A percentile compares a stretch with the other conserved stretches of the same genome.
Conservation (phyloP, 2,113 vertebrate genomes). For the Leucoraja erinaceus region DNA sequence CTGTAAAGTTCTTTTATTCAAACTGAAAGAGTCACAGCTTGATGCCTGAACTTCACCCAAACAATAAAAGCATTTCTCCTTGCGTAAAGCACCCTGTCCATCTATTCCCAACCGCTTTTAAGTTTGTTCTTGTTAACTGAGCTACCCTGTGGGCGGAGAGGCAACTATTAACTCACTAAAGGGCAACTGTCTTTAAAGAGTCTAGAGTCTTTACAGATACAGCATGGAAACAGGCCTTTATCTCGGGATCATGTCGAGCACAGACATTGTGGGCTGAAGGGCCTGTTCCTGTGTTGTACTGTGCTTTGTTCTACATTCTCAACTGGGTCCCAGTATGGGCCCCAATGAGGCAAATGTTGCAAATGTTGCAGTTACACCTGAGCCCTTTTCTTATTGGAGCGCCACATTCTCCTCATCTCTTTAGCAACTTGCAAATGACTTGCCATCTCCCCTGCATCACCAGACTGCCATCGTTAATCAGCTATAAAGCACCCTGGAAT, state of each 20-base stretch:
- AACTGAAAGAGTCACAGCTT: background rate
- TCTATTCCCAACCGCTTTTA: background rate
- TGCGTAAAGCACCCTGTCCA: background rate
- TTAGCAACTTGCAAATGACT: background rate
- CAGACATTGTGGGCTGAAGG: too few relatives aligned
- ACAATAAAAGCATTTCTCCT: background rate
- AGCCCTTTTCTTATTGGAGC: too few relatives aligned
- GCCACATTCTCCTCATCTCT: too few relatives aligned
- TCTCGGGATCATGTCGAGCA: too few relatives aligned
- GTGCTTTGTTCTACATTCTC: too few relatives aligned
- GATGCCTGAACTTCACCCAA: background rate
- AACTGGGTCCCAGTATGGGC: too few relatives aligned
- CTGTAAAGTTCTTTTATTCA: slow-evolving; percentile 8
- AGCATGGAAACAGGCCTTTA: too few relatives aligned
- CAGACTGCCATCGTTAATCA: background rate
- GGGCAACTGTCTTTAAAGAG: too few relatives aligned
- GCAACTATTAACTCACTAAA: background rate
- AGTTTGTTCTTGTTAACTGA: background rate
- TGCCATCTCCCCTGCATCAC: background rate
- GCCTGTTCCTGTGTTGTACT: too few relatives aligned
- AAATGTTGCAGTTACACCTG: too few relatives aligned
- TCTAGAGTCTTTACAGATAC: too few relatives aligned
- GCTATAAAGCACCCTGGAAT: background rate
- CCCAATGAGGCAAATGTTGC: too few relatives aligned
- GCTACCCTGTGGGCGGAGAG: background rate